phyloP scores from a whole-genome alignment of 1,140 invertebrate genomes.

The Drosophila nikananu region DNA sequence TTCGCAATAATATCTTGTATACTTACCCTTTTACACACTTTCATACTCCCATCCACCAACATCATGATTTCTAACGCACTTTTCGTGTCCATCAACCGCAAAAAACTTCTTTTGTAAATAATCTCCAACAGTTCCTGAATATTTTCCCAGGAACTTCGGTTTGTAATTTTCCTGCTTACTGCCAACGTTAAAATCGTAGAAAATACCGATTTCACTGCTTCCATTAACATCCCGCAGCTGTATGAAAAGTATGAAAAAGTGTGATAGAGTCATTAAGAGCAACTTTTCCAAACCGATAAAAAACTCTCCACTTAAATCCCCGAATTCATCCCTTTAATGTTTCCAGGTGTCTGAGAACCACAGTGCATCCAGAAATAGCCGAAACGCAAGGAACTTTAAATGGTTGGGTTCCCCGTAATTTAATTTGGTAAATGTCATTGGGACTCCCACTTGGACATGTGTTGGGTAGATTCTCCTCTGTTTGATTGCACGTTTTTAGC shows the following conservation, averaged over 20 bases:
- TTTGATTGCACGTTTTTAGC: neutral
- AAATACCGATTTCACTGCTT: constrained; percentile 87
- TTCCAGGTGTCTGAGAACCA: constrained; percentile 86
- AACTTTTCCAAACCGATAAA: constrained; percentile 88
- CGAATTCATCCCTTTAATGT: constrained; percentile 87
- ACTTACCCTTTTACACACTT: constrained; percentile 34
- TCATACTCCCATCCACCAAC: constrained; percentile 87
- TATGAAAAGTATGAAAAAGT: constrained; percentile 88
- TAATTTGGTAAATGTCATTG: neutral
- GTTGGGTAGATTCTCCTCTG: neutral
- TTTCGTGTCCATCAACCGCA: constrained; percentile 87
- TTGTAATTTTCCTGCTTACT: constrained; percentile 88
- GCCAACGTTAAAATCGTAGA: constrained; percentile 88
- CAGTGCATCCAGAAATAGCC: constrained; percentile 86
- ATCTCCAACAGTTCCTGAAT: constrained; percentile 88
- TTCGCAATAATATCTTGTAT: neutral
- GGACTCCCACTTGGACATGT: constrained; percentile 2
- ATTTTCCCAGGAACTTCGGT: constrained; percentile 88
- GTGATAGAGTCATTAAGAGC: constrained; percentile 86
- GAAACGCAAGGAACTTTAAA: constrained; percentile 1
- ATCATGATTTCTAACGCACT: constrained; percentile 88
- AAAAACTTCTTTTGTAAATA: constrained; percentile 89
- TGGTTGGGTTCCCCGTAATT: neutral
- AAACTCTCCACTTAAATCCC: constrained; percentile 86
- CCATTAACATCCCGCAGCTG: constrained; percentile 87